A percentile compares a stretch with the other conserved stretches of the same genome.
phyloP scores from a whole-genome alignment of 2,888 invertebrate genomes.

The Drosophila emarginata region DNA sequence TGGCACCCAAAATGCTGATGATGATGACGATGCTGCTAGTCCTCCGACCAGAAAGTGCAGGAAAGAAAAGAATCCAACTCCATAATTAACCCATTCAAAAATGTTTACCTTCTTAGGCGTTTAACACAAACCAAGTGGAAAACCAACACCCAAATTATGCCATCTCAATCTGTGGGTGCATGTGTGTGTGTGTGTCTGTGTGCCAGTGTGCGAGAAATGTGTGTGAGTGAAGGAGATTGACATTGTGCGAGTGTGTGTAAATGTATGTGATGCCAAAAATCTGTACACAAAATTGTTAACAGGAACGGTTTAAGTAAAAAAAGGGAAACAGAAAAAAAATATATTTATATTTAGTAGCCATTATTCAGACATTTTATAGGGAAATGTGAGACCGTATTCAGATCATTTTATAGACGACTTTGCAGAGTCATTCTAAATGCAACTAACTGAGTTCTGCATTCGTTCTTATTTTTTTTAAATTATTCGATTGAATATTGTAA shows the following conservation, averaged over 20 bases:
- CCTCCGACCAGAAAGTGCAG: not conserved
- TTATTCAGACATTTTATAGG: too few species aligned
- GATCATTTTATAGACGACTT: too few species aligned
- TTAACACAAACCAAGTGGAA: constrained; percentile 6
- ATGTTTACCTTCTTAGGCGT: constrained; percentile 6
- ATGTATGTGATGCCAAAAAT: not conserved
- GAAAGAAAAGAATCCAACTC: constrained; percentile 1
- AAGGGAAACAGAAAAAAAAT: too few species aligned
- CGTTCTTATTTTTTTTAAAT: too few species aligned
- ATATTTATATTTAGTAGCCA: too few species aligned
- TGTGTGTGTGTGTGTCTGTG: not conserved
- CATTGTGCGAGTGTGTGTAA: not conserved
- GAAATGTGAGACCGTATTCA: too few species aligned
- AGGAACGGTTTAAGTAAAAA: not conserved
- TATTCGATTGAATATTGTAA: too few species aligned
- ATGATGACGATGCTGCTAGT: not conserved
- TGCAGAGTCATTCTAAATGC: too few species aligned
- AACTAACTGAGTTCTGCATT: too few species aligned
- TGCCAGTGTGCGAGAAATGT: not conserved
- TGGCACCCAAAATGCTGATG: not conserved
- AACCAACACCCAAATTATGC: constrained; percentile 6
- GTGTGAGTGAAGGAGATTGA: too few species aligned
- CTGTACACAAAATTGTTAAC: not conserved
- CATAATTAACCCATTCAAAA: constrained; percentile 14
- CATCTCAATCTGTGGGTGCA: not conserved